Evolutionary conservation across 1,140 invertebrate species (phyloP).

Genomic region (Nephotettix cincticeps): DNA sequence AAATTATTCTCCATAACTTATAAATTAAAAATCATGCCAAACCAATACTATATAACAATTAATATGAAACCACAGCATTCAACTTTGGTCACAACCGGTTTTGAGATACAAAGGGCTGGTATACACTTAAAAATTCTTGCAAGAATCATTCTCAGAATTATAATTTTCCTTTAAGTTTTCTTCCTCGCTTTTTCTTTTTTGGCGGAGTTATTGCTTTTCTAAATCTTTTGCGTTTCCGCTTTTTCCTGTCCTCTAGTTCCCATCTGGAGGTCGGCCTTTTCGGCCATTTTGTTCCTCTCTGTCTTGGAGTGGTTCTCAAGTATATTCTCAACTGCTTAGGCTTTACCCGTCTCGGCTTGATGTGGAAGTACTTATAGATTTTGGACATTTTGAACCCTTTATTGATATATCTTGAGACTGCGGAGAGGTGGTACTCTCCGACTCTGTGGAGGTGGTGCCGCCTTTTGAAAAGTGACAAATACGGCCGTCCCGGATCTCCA

Average conservation of each 20-base stretch:
- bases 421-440: not conserved
- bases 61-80: no score
- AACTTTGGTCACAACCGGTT: no score
- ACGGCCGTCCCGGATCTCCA: conserved; percentile 47
- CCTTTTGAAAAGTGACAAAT: not conserved
- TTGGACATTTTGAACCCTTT: conserved; percentile 13
- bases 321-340: not conserved
- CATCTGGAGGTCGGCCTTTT: not conserved
- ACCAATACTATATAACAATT: no score
- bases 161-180: not conserved
- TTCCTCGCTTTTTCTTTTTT: not conserved
- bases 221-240: not conserved
- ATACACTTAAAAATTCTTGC: no score
- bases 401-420: not conserved
- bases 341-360: conserved; percentile 11
- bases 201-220: not conserved
- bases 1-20: no score
- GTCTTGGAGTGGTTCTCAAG: not conserved
- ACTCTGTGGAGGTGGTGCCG: not conserved
- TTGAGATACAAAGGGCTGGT: no score
- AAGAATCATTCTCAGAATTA: no score
- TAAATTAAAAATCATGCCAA: no score
- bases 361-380: not conserved
- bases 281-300: not conserved
- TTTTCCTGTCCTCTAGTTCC: not conserved